Evolutionary conservation across 2,888 invertebrate species (phyloP), one percentile per base, ranked within the genome.

Genomic region (Dyspetes luteomarginatus): DNA sequence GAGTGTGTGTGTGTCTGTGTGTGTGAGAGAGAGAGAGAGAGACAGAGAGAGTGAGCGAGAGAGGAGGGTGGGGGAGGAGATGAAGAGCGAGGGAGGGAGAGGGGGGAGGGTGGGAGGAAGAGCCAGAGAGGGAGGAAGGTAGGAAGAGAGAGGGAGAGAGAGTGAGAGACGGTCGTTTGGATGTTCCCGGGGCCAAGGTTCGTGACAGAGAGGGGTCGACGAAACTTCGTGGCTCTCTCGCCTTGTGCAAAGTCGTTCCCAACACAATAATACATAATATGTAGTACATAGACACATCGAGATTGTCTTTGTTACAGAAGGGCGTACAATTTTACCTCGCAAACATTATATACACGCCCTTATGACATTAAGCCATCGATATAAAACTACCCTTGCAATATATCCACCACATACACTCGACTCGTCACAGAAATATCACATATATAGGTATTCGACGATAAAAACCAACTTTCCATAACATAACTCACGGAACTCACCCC

Each of bases 91-190:
- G 58, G 56, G 15, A 19, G 15, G 3, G 36, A 24, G 41, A 43
- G 36, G 24, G 22, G 12, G 60, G 81, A 80, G 83, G 78, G 78
- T 86, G 80, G 85, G 86, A 43, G 62, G 43, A 3, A 62, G 36
- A 41, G 28, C 9, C 12, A 26, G 67, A 55, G 12, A 19, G 24
- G 24, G 28, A 41, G 36, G 45, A 41, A 26, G 26, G 22, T 79
- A n/a, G 28, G 58, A 56, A 45, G 24, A 19, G 30, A 4, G 43
- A 60, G 45, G 24, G 9, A 17, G 28, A 41, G 24, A 56, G 28
- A 45, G 52, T 45, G 24, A 55, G 52, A 41, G 58, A 48, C n/a
- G 60, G 55, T 75, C 52, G 71, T 48, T 73, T 45, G 41, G 48
- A 76, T 55, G 71, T 75, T 67, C 52, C 75, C 30, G 67, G 60